Base-by-base conservation (phyloP, 2,888 invertebrate species). In the Lepidocyrtoides sp. region DNA sequence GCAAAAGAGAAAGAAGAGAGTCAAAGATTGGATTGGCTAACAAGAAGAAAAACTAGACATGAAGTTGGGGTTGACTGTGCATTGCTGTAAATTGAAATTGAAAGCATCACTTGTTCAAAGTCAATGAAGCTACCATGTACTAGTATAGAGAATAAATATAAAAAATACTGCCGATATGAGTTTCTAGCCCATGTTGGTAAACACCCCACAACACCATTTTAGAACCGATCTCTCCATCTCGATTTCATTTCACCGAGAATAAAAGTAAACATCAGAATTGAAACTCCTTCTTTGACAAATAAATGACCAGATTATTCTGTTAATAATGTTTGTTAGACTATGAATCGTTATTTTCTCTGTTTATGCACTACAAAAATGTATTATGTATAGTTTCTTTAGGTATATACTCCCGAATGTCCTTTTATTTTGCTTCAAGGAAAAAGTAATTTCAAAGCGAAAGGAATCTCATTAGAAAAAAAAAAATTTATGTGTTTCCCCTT, bases 31-130 rank as follows among this genome's bases (percentile, higher is more conserved):
- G 69, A 69, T 79, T 77, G 48, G 79, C 29, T 51, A 81, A 88
- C 36, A 60, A 88, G 89, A 12, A 79, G 54, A 20, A 48, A n/a
- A n/a, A n/a, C 48, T 54, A 26, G 63, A 79, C 51, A 51, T 79
- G 79, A 36, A 79, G 57, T 20, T 54, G 84, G 83, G 89, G 85
- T 63, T 69, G 81, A 85, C 85, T 90, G 48, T 84, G 75, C 79
- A 54, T 85, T 69, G 63, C 51, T 90, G 81, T 90, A 90, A 90
- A 90, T 90, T 90, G 81, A 90, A 90, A 90, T 90, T 85, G 85
- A 90, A 90, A 90, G 90, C 90, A 57, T 85, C 29, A 84, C 84
- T 90, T 90, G 69, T 90, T 90, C 91, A 91, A 91, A 91, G 91
- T 86, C 91, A 91, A 82, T 54, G 82, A 41, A 36, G 54, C 26